phyloP scores from a whole-genome alignment of 2,797 vertebrate species.

The Chaunax sp. region DNA sequence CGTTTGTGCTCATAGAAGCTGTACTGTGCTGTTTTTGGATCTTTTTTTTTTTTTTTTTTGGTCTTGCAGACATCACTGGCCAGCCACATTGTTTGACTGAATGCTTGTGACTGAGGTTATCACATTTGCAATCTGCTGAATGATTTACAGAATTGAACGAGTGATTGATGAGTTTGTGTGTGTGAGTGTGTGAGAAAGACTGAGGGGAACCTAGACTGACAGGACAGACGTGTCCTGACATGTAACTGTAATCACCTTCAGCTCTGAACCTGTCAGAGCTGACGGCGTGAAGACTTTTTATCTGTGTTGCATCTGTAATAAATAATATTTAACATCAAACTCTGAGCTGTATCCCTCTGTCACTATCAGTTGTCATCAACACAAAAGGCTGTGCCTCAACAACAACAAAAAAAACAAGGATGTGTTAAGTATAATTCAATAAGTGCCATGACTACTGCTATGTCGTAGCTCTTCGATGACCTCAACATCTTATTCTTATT shows the following conservation, averaged over 20 bases:
- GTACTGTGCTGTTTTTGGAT: conserved; percentile 16
- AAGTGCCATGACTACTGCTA: not conserved
- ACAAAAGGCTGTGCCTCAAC: not conserved
- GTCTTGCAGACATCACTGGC: no score
- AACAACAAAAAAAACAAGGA: not conserved
- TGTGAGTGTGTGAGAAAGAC: conserved; percentile 11
- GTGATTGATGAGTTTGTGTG: conserved; percentile 22
- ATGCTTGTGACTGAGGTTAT: not conserved
- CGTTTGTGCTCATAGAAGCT: conserved; percentile 5
- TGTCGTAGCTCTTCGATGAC: conserved; percentile 3
- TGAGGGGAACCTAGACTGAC: conserved; percentile 40
- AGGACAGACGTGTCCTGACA: conserved; percentile 45
- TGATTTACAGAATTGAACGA: conserved; percentile 26
- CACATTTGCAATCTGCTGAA: not conserved
- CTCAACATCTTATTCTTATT: conserved; percentile 4
- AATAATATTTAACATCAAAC: conserved; percentile 71
- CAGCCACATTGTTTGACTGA: conserved; percentile 3
- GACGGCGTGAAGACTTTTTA: conserved; percentile 43
- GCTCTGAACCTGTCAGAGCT: conserved; percentile 46
- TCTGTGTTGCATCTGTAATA: conserved; percentile 75
- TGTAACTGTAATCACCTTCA: conserved; percentile 58
- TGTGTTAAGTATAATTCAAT: conserved; percentile 14
- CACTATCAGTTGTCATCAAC: not conserved
- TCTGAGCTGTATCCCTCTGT: conserved; percentile 10
- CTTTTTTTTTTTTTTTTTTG: not conserved